Percentiles rank a stretch among this genome's conserved stretches.
Evolutionary conservation across 2,888 invertebrate species (phyloP).

Genomic region (Oligia latruncula): DNA sequence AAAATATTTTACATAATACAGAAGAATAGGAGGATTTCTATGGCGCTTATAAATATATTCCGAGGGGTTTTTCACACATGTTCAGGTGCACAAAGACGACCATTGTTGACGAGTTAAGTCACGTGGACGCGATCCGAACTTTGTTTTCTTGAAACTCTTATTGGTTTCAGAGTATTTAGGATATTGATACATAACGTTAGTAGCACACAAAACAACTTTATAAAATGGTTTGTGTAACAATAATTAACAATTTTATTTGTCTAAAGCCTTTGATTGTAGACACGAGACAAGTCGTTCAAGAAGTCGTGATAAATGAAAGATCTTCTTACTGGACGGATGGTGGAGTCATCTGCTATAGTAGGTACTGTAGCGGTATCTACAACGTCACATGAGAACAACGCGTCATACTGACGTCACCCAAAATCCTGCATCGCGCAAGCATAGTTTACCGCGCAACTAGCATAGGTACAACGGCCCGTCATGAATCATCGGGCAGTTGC

Average conservation of each 20-base stretch:
- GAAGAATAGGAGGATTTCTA: neutral
- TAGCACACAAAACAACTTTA: neutral
- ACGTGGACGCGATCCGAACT: slow-evolving; percentile 47
- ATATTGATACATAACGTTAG: neutral
- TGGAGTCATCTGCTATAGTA: neutral
- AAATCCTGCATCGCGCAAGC: too few species aligned
- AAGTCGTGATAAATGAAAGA: neutral
- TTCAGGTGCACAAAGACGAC: slow-evolving; percentile 60
- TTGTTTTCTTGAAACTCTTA: slow-evolving; percentile 43
- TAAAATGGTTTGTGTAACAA: neutral
- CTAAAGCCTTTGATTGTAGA: neutral
- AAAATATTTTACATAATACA: neutral
- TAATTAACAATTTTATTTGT: neutral
- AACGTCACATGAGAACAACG: too few species aligned
- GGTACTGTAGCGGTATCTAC: too few species aligned
- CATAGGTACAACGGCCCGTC: too few species aligned
- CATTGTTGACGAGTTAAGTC: slow-evolving; percentile 68
- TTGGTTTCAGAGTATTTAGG: neutral
- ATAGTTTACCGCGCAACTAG: too few species aligned
- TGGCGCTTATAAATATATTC: slow-evolving; percentile 34
- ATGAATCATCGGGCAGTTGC: too few species aligned
- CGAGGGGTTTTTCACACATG: slow-evolving; percentile 38
- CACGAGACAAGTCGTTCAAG: neutral
- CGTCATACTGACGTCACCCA: too few species aligned
- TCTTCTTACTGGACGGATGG: neutral